phyloP scores from a whole-genome alignment of 2,113 vertebrate species.

The Globicephala melas region DNA sequence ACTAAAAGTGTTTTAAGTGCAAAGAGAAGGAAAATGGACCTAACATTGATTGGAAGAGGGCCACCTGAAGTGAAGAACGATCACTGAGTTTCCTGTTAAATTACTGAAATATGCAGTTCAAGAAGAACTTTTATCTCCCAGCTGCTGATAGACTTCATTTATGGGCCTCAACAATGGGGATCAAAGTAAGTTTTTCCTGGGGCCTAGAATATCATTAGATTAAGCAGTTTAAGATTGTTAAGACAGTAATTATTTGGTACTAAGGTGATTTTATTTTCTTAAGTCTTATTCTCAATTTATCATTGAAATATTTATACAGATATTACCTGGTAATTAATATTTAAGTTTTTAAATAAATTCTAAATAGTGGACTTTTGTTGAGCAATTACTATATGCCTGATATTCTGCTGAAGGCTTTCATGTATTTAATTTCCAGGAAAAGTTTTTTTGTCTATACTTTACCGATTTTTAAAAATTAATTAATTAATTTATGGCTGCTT shows the following conservation, averaged over 20 bases:
- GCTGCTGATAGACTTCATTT: not conserved
- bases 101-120: not conserved
- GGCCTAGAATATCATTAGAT: not conserved
- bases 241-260: constrained; percentile 20
- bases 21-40: not conserved
- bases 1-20: not conserved
- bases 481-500: no score
- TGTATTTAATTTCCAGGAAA: not conserved
- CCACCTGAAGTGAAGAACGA: not conserved
- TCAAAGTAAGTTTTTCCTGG: not conserved
- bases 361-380: not conserved
- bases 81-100: not conserved
- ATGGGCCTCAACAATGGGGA: not conserved
- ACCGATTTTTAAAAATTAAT: not conserved
- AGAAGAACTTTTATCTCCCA: not conserved
- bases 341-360: constrained; percentile 26
- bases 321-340: not conserved
- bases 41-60: not conserved
- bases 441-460: not conserved
- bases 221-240: not conserved
- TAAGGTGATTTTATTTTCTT: constrained; percentile 37
- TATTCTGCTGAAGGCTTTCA: not conserved
- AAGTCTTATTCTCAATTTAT: constrained; percentile 2
- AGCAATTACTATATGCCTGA: not conserved
- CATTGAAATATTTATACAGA: not conserved